Evolutionary conservation across 2,113 vertebrate species (phyloP).

Genomic region (Drymodes brunneopygia): DNA sequence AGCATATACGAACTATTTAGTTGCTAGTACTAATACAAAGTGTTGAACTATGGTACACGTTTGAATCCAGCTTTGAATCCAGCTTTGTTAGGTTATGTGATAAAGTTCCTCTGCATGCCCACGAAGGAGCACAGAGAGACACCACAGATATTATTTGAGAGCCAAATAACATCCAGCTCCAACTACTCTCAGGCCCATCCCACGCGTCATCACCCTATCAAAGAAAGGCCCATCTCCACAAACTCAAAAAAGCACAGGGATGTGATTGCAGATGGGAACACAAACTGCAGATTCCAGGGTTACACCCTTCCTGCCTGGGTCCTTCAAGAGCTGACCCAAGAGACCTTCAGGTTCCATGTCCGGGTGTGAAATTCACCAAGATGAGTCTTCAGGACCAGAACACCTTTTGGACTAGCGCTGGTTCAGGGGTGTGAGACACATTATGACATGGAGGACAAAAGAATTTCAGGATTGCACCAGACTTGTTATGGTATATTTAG

Average conservation of each 20-base stretch:
- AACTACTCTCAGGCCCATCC: neutral
- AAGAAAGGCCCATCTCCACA: neutral
- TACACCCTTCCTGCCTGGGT: neutral
- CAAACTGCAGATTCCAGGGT: neutral
- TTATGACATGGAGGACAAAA: neutral
- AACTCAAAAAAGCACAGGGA: neutral
- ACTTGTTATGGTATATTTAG: neutral
- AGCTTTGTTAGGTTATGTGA: neutral
- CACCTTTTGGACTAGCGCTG: neutral
- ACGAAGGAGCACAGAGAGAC: neutral
- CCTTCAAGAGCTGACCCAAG: neutral
- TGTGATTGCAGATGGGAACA: rapidly evolving
- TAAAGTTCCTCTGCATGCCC: neutral
- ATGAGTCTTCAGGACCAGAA: too few relatives aligned
- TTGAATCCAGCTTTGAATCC: neutral
- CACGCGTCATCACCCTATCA: rapidly evolving
- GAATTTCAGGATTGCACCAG: neutral
- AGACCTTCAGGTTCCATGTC: neutral
- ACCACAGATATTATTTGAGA: neutral
- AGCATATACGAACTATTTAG: neutral
- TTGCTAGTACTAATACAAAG: neutral
- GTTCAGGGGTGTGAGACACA: rapidly evolving
- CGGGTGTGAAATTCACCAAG: neutral
- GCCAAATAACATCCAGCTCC: neutral
- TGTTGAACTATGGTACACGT: neutral